These are phyloP conservation scores for Australoheros scitulus DNA, from an alignment of 2,113 vertebrate genomes.

Conservation along the genomic window DNA sequence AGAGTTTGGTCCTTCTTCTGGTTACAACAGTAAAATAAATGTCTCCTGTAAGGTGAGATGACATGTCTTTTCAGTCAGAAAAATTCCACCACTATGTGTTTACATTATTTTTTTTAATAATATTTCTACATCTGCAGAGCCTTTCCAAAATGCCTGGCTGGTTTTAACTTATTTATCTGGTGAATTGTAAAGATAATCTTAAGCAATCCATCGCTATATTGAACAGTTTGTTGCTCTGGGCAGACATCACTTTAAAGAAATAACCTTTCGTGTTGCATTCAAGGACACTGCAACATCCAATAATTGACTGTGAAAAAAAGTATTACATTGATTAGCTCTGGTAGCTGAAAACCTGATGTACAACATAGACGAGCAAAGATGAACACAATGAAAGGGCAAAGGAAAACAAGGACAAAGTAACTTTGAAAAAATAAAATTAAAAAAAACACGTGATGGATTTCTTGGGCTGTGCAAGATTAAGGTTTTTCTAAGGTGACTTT, in stretches of 20 bases:
- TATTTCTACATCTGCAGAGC: background rate
- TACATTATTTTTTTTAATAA: background rate
- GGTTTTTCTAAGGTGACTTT: background rate
- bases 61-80: background rate
- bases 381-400: background rate
- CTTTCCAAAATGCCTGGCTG: background rate
- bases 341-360: background rate
- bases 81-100: background rate
- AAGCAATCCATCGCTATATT: constrained; percentile 20
- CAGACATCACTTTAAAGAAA: constrained; percentile 6
- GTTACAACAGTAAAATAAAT: background rate
- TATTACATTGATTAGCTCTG: background rate
- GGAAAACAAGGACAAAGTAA: background rate
- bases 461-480: background rate
- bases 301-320: constrained; percentile 11
- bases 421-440: background rate
- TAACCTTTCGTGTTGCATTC: constrained; percentile 21
- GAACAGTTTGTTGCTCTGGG: constrained; percentile 17
- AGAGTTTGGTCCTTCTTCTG: too few species aligned
- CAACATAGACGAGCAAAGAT: background rate
- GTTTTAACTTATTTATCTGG: background rate
- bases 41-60: background rate
- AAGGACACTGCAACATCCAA: background rate
- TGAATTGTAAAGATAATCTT: background rate
- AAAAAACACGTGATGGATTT: background rate